Evolutionary conservation across 1,140 invertebrate genomes (phyloP).

Genomic region (Hyphantria cunea): DNA sequence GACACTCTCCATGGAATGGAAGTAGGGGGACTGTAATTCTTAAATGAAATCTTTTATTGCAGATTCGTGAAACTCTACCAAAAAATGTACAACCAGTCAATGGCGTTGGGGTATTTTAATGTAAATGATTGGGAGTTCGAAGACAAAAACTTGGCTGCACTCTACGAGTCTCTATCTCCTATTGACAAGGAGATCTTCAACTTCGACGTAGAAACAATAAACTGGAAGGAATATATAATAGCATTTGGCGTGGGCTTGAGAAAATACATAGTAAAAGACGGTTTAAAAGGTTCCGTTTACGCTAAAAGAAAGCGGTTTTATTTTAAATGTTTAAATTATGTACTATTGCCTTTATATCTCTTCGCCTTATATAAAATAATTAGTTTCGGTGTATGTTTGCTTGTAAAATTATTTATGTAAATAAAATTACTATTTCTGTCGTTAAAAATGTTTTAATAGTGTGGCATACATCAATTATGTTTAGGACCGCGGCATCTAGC

Average conservation of each 20-base stretch:
- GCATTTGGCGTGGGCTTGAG: conserved; percentile 12
- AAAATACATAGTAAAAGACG: conserved; percentile 25
- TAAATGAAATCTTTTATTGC: too few relatives aligned
- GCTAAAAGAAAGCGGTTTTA: neutral
- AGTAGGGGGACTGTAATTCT: too few relatives aligned
- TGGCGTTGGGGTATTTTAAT: conserved; percentile 6
- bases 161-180: neutral
- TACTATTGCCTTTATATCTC: conserved; percentile 1
- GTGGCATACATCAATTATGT: neutral
- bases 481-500: too few relatives aligned
- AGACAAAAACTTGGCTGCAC: neutral
- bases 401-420: neutral
- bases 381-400: neutral
- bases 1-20: too few relatives aligned
- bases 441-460: neutral
- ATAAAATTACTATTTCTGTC: neutral
- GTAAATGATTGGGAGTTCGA: conserved; percentile 16
- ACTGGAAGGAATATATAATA: conserved; percentile 11
- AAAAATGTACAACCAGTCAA: conserved; percentile 15
- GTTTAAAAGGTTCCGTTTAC: neutral
- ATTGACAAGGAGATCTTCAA: conserved; percentile 16
- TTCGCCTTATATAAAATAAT: neutral
- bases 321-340: neutral
- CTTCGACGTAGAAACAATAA: conserved; percentile 8
- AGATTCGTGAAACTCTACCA: conserved; percentile 23